Conservation (phyloP, 2,888 invertebrate genomes). For the Clunio marinus region DNA sequence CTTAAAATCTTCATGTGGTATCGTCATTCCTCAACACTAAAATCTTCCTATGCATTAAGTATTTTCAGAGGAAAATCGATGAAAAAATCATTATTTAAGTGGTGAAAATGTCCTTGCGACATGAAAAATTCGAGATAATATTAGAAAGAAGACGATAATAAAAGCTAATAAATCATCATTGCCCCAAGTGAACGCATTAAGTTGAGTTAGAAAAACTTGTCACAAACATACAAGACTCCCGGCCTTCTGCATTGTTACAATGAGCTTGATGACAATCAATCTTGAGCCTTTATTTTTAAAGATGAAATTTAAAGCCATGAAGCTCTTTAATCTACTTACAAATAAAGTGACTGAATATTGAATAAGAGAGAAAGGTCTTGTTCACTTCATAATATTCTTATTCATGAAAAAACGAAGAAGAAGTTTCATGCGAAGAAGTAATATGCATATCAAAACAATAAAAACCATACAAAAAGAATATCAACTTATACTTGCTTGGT, state of each 20-base stretch:
- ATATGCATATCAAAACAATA: not conserved
- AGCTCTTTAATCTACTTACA: too few species aligned
- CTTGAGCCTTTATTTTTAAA: too few species aligned
- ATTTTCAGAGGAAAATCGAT: constrained; percentile 22
- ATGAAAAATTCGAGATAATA: constrained; percentile 24
- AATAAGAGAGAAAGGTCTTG: not conserved
- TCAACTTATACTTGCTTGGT: too few species aligned
- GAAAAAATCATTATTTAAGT: constrained; percentile 27
- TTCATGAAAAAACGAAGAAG: not conserved
- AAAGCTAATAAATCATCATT: constrained; percentile 37
- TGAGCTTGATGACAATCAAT: constrained; percentile 38
- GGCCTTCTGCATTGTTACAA: constrained; percentile 14
- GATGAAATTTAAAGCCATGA: too few species aligned
- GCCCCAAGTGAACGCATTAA: too few species aligned
- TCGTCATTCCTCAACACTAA: too few species aligned
- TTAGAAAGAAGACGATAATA: constrained; percentile 32
- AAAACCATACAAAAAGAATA: too few species aligned
- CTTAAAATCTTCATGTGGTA: too few species aligned
- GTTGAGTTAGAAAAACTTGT: constrained; percentile 31
- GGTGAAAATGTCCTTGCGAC: constrained; percentile 20
- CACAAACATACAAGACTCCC: constrained; percentile 31
- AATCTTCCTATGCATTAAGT: too few species aligned
- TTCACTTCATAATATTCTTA: not conserved
- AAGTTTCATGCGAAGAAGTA: not conserved
- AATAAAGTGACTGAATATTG: not conserved